Evolutionary conservation across 2,797 vertebrate species (phyloP).

Genomic region (Psittacula echo): DNA sequence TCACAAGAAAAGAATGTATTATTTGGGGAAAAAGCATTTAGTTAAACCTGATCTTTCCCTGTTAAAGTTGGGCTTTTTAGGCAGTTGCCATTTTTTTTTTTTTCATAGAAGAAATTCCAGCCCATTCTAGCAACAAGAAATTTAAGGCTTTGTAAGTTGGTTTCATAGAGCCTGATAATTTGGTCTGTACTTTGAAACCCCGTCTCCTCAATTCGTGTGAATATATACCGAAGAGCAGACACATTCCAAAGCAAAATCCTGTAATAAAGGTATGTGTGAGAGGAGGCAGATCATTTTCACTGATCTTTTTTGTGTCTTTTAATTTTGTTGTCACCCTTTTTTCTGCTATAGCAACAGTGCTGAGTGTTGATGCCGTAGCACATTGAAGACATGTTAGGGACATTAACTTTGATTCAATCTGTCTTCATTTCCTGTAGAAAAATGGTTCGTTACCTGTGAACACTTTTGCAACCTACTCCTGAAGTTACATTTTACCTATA

Average conservation of each 20-base stretch:
- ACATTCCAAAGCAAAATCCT: not conserved
- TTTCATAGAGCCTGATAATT: not conserved
- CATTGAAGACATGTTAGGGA: not conserved
- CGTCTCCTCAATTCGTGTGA: not conserved
- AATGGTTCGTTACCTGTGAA: not conserved
- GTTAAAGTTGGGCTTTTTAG: not conserved
- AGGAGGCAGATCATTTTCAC: not conserved
- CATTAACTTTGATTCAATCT: not conserved
- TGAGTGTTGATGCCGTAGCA: not conserved
- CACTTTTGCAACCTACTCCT: not conserved
- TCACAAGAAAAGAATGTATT: not conserved
- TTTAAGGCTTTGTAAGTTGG: not conserved
- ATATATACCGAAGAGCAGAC: not conserved
- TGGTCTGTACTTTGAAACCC: not conserved
- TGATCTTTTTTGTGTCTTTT: constrained; percentile 12
- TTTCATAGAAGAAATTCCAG: not conserved
- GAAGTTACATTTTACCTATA: not conserved
- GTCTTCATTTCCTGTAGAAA: not conserved
- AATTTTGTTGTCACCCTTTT: constrained; percentile 3
- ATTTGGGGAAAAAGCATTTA: not conserved
- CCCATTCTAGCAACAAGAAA: not conserved
- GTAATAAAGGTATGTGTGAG: not conserved
- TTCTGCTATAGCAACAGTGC: not conserved
- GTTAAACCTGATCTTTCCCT: not conserved
- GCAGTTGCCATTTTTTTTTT: not conserved